These are phyloP conservation scores for Agelaius phoeniceus DNA, from an alignment of 2,113 vertebrate species.

Conservation along the genomic window DNA sequence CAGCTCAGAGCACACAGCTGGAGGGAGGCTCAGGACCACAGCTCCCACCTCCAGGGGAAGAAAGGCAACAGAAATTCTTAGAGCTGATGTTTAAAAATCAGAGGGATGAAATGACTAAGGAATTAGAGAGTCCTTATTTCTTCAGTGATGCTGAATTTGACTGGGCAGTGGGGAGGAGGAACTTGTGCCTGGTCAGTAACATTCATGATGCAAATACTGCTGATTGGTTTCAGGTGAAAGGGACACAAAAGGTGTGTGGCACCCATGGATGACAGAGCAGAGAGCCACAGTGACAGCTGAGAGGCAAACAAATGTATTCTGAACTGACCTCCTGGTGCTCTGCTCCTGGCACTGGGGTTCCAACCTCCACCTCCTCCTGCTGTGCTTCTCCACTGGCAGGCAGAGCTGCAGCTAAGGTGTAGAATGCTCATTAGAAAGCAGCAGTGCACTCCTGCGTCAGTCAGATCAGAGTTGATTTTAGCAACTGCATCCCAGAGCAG, in stretches of 20 bases:
- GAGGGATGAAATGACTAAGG: not conserved
- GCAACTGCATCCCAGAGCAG: not conserved
- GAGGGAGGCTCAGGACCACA: not conserved
- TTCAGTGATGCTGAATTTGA: not conserved
- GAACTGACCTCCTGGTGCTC: slow-evolving; percentile 31
- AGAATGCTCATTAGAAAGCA: not conserved
- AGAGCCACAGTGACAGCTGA: not conserved
- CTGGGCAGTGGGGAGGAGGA: not conserved
- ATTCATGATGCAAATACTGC: not conserved
- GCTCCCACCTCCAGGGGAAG: not conserved
- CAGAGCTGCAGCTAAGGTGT: not conserved
- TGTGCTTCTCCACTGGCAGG: not conserved
- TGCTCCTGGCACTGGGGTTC: not conserved
- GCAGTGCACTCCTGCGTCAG: not conserved
- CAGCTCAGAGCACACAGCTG: not conserved
- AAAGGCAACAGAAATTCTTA: not conserved
- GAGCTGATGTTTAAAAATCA: not conserved
- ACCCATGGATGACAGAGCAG: not conserved
- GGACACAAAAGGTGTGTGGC: not conserved
- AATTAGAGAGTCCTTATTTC: not conserved
- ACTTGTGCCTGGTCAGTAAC: not conserved
- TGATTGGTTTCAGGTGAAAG: not conserved
- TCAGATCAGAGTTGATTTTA: not conserved
- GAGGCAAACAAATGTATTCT: not conserved
- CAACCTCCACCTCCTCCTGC: not conserved